Evolutionary conservation across 2,888 invertebrate species (phyloP).

Genomic region (Eutolmus rufibarbis): DNA sequence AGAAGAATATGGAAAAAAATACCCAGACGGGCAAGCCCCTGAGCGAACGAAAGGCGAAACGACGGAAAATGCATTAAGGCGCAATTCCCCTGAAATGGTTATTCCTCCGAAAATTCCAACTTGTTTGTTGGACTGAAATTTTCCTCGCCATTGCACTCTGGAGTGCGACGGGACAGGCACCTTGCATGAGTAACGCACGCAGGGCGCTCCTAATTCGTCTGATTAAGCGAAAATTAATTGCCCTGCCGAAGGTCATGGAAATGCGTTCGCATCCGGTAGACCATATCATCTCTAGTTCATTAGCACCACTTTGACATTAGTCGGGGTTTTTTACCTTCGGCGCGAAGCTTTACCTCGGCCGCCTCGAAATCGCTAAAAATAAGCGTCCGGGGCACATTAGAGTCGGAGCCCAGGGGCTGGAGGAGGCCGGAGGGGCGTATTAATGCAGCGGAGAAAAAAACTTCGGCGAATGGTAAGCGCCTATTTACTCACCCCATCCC

Average conservation of each 20-base stretch:
- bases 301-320: neutral
- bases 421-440: neutral
- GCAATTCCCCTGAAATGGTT: neutral
- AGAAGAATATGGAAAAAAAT: neutral
- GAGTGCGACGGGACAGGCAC: neutral
- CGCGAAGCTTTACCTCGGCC: neutral
- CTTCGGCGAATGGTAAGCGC: neutral
- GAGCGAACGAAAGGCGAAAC: neutral
- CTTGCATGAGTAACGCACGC: neutral
- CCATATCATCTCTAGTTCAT: conserved; percentile 1
- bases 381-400: neutral
- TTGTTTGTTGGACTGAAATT: neutral
- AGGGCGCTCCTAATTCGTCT: neutral
- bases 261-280: neutral
- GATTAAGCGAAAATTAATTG: neutral
- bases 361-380: neutral
- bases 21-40: neutral
- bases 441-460: neutral
- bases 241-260: neutral
- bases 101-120: neutral
- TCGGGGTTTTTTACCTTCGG: conserved; percentile 4
- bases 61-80: neutral
- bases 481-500: neutral
- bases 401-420: neutral
- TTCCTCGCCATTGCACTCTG: neutral